Percentiles rank a stretch among this genome's conserved stretches.
Conservation (phyloP, 1,140 invertebrate genomes). For the Caenorhabditis brenneri region DNA sequence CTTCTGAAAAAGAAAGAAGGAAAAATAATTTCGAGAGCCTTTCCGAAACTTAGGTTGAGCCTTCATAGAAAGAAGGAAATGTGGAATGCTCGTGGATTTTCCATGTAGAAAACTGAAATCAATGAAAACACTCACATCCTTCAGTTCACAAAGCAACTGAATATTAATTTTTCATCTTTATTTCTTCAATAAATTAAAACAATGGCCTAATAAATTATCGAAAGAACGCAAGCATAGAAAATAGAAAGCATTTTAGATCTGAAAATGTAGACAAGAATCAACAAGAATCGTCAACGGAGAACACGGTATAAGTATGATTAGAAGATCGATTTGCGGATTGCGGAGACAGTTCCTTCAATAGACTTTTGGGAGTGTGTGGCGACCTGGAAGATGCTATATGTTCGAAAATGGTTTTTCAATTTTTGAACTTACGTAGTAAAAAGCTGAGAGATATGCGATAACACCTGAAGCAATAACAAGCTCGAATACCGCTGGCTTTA, state of each 20-base stretch:
- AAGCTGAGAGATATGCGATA: constrained; percentile 79
- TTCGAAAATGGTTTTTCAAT: constrained; percentile 70
- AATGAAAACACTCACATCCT: no score
- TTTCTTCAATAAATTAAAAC: no score
- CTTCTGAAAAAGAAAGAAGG: no score
- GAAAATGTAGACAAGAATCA: neutral
- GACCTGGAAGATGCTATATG: neutral
- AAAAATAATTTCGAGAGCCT: no score
- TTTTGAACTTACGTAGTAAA: constrained; percentile 76
- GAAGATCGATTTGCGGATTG: constrained; percentile 27
- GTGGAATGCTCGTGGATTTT: no score
- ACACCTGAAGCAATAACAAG: constrained; percentile 87
- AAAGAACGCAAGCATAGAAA: neutral
- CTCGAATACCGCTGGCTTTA: constrained; percentile 96
- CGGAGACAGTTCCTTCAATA: neutral
- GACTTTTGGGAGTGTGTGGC: neutral
- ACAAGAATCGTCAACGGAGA: neutral
- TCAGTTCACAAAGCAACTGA: no score
- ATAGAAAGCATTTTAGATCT: neutral
- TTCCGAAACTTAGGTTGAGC: no score
- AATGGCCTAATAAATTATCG: no score
- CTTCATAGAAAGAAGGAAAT: no score
- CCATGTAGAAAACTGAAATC: no score
- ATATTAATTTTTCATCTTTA: no score
- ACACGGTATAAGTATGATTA: neutral